Evolutionary conservation across 2,797 vertebrate species (phyloP).

Genomic region (Melanotaenia maccullochi): DNA sequence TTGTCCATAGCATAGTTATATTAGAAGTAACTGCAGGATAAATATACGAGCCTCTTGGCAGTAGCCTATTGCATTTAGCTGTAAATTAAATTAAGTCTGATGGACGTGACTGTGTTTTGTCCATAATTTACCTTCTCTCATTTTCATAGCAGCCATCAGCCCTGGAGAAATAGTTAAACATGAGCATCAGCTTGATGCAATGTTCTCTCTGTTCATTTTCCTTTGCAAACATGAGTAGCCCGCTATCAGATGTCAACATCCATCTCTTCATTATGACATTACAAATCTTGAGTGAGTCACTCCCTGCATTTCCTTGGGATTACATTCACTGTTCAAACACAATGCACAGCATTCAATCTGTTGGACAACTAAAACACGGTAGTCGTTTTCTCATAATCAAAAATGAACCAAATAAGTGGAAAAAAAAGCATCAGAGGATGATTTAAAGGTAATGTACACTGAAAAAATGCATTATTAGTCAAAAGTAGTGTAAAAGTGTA

Average conservation of each 20-base stretch:
- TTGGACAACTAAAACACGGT: background rate
- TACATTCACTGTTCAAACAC: conserved; percentile 16
- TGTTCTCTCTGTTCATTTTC: conserved; percentile 34
- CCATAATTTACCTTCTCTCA: conserved; percentile 44
- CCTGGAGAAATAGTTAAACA: conserved; percentile 50
- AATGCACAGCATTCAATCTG: background rate
- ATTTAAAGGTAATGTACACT: conserved; percentile 3
- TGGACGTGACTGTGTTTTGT: conserved; percentile 43
- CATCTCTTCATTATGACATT: conserved; percentile 53
- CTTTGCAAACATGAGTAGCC: conserved; percentile 47
- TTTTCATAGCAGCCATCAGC: conserved; percentile 38
- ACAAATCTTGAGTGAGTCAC: conserved; percentile 24
- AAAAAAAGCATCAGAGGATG: background rate
- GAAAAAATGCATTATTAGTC: background rate
- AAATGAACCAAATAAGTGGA: background rate
- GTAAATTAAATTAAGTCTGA: conserved; percentile 53
- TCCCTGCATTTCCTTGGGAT: conserved; percentile 25
- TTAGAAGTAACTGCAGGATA: conserved; percentile 23
- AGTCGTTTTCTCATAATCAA: background rate
- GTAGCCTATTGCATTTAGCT: conserved; percentile 36
- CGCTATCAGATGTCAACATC: conserved; percentile 59
- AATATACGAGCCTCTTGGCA: conserved; percentile 41
- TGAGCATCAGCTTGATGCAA: conserved; percentile 26
- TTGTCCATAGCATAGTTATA: conserved; percentile 14
- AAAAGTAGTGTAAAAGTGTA: background rate